These are phyloP conservation scores for Sitta europaea DNA, from an alignment of 2,113 vertebrate genomes.

Conservation along the genomic window DNA sequence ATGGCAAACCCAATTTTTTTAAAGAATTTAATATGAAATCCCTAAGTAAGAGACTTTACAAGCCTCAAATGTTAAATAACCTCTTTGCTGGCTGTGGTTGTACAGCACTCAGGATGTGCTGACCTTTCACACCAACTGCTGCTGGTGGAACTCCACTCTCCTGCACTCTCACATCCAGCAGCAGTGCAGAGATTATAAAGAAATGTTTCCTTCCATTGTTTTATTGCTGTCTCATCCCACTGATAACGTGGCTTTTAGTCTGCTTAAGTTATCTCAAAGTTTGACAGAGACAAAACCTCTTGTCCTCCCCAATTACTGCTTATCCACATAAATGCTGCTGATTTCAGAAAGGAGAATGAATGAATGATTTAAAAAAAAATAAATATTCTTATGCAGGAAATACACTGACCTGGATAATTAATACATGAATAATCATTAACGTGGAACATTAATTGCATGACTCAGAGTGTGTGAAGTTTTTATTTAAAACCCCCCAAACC, in stretches of 20 bases:
- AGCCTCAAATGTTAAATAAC: neutral
- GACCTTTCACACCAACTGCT: neutral
- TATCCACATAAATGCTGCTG: neutral
- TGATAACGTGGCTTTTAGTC: neutral
- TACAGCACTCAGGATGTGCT: rapidly evolving
- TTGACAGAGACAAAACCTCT: neutral
- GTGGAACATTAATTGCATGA: neutral
- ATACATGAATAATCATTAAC: neutral
- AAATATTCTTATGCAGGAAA: neutral
- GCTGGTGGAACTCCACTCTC: neutral
- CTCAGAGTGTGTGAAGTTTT: neutral
- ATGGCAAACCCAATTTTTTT: neutral
- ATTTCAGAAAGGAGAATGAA: neutral
- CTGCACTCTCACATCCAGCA: neutral
- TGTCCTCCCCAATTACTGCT: neutral
- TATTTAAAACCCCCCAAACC: neutral
- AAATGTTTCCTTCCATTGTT: neutral
- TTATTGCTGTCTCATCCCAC: neutral
- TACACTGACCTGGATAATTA: neutral
- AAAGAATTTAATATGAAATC: neutral
- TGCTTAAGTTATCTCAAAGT: neutral
- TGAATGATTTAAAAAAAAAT: neutral
- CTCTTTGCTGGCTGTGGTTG: neutral
- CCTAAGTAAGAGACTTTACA: neutral
- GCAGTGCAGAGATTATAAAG: neutral